Conservation (phyloP, 1,140 invertebrate genomes). For the Pseudomyrmex pallidus region DNA sequence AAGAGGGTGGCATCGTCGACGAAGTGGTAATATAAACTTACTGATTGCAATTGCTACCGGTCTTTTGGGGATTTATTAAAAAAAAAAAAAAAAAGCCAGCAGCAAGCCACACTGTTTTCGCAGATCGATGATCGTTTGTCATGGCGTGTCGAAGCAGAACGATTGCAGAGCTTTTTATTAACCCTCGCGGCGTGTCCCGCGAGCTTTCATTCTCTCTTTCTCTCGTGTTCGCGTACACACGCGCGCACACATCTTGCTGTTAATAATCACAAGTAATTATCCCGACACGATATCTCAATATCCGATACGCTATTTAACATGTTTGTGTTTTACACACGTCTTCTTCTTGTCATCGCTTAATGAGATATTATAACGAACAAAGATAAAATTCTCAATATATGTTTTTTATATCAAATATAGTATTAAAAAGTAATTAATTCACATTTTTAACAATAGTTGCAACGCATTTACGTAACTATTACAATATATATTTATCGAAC, state of each 20-base stretch:
- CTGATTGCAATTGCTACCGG: constrained; percentile 62
- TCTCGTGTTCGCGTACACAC: constrained; percentile 5
- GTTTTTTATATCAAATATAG: no score
- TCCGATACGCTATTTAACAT: background rate
- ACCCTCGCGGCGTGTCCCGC: constrained; percentile 42
- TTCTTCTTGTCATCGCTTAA: background rate
- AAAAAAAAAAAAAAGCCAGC: background rate
- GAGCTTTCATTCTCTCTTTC: constrained; percentile 44
- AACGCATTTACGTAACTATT: no score
- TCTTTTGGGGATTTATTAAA: constrained; percentile 63
- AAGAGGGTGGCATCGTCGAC: constrained; percentile 65
- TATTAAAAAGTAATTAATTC: no score
- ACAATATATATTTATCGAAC: no score
- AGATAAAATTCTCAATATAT: background rate
- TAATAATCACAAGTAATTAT: constrained; percentile 72
- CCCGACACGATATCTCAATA: constrained; percentile 40
- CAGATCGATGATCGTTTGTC: constrained; percentile 78
- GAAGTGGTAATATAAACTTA: constrained; percentile 77
- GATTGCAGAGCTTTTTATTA: constrained; percentile 75
- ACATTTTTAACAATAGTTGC: no score
- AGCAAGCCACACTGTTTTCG: constrained; percentile 67
- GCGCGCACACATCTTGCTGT: constrained; percentile 46
- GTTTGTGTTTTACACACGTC: background rate
- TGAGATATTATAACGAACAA: background rate
- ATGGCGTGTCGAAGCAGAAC: constrained; percentile 77